Evolutionary conservation across 1,140 invertebrate species (phyloP).

Genomic region (Drosophila arizonae): DNA sequence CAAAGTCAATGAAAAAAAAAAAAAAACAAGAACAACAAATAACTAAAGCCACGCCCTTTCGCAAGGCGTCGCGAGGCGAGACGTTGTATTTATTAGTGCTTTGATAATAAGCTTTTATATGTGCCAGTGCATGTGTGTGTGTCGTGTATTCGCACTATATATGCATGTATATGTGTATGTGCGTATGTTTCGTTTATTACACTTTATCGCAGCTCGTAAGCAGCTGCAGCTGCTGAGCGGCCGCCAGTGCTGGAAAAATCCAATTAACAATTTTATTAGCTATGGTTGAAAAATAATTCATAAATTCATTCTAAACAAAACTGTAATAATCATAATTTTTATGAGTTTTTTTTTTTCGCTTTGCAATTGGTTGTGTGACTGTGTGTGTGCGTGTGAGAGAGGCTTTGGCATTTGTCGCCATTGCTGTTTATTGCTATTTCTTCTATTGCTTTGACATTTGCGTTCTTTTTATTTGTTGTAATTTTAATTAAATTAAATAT

Average conservation of each 20-base stretch:
- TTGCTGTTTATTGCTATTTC: slow-evolving; percentile 17
- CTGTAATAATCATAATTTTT: slow-evolving; percentile 75
- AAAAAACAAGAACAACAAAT: background rate
- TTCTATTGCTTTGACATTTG: slow-evolving; percentile 10
- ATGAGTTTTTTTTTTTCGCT: slow-evolving; percentile 46
- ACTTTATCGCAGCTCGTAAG: slow-evolving; percentile 40
- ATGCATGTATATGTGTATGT: slow-evolving; percentile 16
- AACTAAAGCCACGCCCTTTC: slow-evolving; percentile 43
- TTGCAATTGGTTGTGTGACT: slow-evolving; percentile 5
- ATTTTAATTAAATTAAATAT: slow-evolving; percentile 55
- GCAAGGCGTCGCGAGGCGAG: slow-evolving; percentile 12
- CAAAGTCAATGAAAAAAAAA: background rate
- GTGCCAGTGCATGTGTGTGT: background rate
- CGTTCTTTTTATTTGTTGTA: slow-evolving; percentile 32
- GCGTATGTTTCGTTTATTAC: slow-evolving; percentile 30
- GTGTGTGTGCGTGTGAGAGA: background rate
- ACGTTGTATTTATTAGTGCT: slow-evolving; percentile 40
- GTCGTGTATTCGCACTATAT: slow-evolving; percentile 11
- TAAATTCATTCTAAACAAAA: slow-evolving; percentile 75
- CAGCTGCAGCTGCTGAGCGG: slow-evolving; percentile 55
- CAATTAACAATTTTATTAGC: slow-evolving; percentile 81
- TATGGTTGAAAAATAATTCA: slow-evolving; percentile 80
- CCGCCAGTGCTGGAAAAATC: slow-evolving; percentile 71
- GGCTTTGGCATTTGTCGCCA: slow-evolving; percentile 30
- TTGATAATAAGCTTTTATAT: slow-evolving; percentile 52